Conservation (phyloP, 2,888 invertebrate genomes). For the Andricus quercusramuli region DNA sequence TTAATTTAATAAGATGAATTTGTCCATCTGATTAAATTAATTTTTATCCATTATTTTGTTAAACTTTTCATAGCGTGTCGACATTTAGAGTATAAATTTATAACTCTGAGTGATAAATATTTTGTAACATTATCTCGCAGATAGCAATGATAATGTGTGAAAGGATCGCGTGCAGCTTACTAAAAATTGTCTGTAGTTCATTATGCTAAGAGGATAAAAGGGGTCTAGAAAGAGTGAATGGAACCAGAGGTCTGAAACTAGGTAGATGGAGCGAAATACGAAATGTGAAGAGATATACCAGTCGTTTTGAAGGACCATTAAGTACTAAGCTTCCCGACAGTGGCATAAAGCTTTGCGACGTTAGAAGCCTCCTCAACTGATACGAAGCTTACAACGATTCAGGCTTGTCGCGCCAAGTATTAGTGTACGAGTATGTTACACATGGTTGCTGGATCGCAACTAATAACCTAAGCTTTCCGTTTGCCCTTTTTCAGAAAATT, state of each 20-base stretch:
- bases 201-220: slow-evolving; percentile 13
- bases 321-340: slow-evolving; percentile 43
- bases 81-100: too few species aligned
- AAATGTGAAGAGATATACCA: slow-evolving; percentile 37
- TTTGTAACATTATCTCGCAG: too few species aligned
- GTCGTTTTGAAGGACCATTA: slow-evolving; percentile 49
- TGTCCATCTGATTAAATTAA: too few species aligned
- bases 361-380: slow-evolving; percentile 44
- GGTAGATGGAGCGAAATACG: slow-evolving; percentile 6
- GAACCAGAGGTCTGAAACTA: slow-evolving; percentile 11
- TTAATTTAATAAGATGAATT: too few species aligned
- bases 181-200: slow-evolving; percentile 29
- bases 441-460: not conserved
- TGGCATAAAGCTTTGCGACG: slow-evolving; percentile 26
- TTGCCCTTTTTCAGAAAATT: not conserved
- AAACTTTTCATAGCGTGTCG: too few species aligned
- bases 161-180: slow-evolving; percentile 27
- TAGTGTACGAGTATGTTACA: not conserved
- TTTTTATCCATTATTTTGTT: too few species aligned
- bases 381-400: slow-evolving; percentile 41
- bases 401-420: not conserved
- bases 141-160: not conserved
- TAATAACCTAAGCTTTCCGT: not conserved
- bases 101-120: too few species aligned
- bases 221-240: not conserved